Conservation (phyloP, 2,113 vertebrate species). For the Calonectris borealis region DNA sequence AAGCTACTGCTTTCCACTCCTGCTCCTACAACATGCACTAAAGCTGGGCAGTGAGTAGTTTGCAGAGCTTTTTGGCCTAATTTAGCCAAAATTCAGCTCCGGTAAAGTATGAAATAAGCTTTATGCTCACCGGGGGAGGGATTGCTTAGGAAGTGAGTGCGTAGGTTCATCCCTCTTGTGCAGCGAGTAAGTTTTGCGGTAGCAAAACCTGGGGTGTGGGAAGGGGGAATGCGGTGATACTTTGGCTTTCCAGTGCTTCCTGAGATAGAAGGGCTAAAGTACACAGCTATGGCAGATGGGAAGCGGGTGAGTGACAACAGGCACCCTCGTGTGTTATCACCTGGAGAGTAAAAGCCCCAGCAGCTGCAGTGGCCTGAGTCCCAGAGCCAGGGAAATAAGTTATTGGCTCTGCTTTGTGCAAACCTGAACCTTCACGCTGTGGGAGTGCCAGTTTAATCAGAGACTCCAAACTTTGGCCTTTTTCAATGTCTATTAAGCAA, state of each 20-base stretch:
- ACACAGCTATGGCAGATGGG: rapidly evolving
- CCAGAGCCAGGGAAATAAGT: background rate
- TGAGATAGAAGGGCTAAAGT: background rate
- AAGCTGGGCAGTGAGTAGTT: background rate
- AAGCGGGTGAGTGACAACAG: rapidly evolving
- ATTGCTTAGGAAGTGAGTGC: background rate
- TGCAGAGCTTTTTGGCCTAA: background rate
- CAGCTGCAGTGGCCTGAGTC: background rate
- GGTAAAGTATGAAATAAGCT: background rate
- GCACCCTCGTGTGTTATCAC: background rate
- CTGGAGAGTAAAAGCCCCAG: background rate
- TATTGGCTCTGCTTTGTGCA: background rate
- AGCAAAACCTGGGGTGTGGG: background rate
- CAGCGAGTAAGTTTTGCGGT: background rate
- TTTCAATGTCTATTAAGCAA: background rate
- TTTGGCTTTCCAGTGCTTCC: background rate
- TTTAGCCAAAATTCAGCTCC: background rate
- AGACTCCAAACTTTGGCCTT: background rate
- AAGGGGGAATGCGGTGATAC: background rate
- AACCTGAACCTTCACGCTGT: background rate
- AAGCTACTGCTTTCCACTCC: background rate
- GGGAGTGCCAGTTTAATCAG: background rate
- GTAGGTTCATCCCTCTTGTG: background rate
- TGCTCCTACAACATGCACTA: background rate
- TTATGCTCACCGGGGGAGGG: background rate